Percentiles rank a stretch among this genome's conserved stretches.
Conservation (phyloP, 2,797 vertebrate species). For the Callimico goeldii region DNA sequence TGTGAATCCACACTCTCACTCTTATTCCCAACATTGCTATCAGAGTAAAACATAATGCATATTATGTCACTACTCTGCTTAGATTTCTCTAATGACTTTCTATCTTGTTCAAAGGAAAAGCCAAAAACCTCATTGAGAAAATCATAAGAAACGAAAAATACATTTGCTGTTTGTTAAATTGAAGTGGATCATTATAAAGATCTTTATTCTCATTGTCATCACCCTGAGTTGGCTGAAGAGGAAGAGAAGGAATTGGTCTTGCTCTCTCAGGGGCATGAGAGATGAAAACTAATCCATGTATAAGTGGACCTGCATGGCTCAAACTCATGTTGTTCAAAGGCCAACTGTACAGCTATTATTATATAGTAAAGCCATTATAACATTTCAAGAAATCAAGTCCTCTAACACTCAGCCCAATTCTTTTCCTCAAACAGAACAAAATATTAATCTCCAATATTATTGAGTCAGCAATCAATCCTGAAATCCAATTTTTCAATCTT, state of each 20-base stretch:
- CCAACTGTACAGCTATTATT: neutral
- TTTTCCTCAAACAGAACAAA: slow-evolving; percentile 50
- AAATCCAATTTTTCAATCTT: slow-evolving; percentile 56
- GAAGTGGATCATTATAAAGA: neutral
- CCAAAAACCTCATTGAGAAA: neutral
- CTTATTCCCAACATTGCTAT: neutral
- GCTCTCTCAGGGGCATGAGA: neutral
- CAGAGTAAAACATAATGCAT: neutral
- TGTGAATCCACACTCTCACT: neutral
- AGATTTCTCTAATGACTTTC: neutral
- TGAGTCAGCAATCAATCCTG: slow-evolving; percentile 1
- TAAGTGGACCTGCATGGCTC: neutral
- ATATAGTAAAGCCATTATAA: neutral
- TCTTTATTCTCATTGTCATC: neutral
- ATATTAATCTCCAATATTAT: slow-evolving; percentile 51
- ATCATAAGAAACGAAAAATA: neutral
- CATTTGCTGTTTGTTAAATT: neutral
- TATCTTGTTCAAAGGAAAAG: neutral
- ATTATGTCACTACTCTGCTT: neutral
- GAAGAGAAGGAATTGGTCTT: neutral
- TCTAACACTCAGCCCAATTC: neutral
- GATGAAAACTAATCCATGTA: neutral
- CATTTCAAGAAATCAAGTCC: neutral
- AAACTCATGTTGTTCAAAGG: neutral
- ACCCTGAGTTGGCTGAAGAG: neutral